Base-by-base conservation (phyloP, 2,888 invertebrate genomes). In the Drosophila robusta region DNA sequence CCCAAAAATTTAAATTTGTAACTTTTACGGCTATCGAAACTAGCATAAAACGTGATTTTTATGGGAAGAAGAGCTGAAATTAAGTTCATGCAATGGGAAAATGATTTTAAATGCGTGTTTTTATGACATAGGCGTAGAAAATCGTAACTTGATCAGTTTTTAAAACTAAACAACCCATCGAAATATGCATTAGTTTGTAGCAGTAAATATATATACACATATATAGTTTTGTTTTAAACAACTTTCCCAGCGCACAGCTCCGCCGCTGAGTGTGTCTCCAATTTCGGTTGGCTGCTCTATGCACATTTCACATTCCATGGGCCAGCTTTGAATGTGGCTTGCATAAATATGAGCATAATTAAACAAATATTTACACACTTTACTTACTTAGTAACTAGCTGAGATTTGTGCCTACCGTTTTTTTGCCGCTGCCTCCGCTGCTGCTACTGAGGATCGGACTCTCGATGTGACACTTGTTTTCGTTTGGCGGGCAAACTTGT, bases 261-360 rank as follows among this genome's bases (percentile, higher is more conserved):
- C 4, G 39, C 36, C 34, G 14, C 36, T 52, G 56, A 72, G 41
- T 62, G 56, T 72, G 71, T 57, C 62, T 75, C 63, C 56, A 32
- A 56, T 70, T 75, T 60, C 57, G 46, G 42, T 52, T 55, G 45
- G 32, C 70, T 47, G 51, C 70, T 51, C 36, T 50, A 16, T 52
- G 65, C 70, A 74, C 67, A 62, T 54, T 78, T 46, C 66, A 70
- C 79, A 81, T 78, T 78, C 78, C 79, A 47, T 12, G 62, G 51
- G 66, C 62, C 36, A 60, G 45, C 63, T 72, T 69, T 60, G 83
- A 65, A 75, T 71, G 70, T 75, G 77, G 62, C 67, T 73, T 67
- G 73, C 83, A 87, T 76, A 73, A 87, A 87, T 80, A 87, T 87
- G 73, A 83, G 84, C 87, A 88, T 83, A 88, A 83, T 83, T 88